Evolutionary conservation across 2,888 invertebrate species (phyloP).

Genomic region (Cerceris rybyensis): DNA sequence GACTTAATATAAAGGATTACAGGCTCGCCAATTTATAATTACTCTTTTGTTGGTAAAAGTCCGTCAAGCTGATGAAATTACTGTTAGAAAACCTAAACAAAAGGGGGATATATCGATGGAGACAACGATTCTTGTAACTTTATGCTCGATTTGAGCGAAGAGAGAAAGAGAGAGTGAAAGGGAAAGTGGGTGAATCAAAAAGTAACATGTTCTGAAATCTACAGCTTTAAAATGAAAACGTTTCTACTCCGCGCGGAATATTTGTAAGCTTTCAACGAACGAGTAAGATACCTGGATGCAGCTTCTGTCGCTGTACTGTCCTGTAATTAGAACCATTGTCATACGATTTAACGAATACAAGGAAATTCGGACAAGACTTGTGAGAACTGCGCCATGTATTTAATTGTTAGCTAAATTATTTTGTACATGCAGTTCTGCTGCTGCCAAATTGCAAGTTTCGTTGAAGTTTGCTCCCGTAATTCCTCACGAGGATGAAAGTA

Average conservation of each 20-base stretch:
- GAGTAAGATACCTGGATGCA: slow-evolving; percentile 32
- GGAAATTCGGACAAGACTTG: slow-evolving; percentile 29
- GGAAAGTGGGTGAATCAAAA: slow-evolving; percentile 35
- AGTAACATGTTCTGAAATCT: slow-evolving; percentile 29
- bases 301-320: slow-evolving; percentile 32
- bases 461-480: slow-evolving; percentile 37
- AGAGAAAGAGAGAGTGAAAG: not conserved
- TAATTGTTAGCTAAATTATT: slow-evolving; percentile 35
- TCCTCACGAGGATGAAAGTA: not conserved
- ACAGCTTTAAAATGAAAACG: slow-evolving; percentile 40
- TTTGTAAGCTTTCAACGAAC: slow-evolving; percentile 59
- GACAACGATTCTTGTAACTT: not conserved
- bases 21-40: slow-evolving; percentile 18
- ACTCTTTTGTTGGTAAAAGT: slow-evolving; percentile 14
- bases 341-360: slow-evolving; percentile 35
- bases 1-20: slow-evolving; percentile 8
- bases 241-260: slow-evolving; percentile 41
- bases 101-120: not conserved
- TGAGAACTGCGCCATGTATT: slow-evolving; percentile 34
- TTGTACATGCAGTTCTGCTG: slow-evolving; percentile 16
- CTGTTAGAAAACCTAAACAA: not conserved
- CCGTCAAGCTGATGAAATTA: not conserved
- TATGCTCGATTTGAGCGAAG: not conserved
- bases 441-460: slow-evolving; percentile 24
- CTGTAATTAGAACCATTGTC: slow-evolving; percentile 47